A percentile compares a stretch with the other conserved stretches of the same genome.
phyloP scores from a whole-genome alignment of 1,140 invertebrate species.

The Drosophila fuyamai region DNA sequence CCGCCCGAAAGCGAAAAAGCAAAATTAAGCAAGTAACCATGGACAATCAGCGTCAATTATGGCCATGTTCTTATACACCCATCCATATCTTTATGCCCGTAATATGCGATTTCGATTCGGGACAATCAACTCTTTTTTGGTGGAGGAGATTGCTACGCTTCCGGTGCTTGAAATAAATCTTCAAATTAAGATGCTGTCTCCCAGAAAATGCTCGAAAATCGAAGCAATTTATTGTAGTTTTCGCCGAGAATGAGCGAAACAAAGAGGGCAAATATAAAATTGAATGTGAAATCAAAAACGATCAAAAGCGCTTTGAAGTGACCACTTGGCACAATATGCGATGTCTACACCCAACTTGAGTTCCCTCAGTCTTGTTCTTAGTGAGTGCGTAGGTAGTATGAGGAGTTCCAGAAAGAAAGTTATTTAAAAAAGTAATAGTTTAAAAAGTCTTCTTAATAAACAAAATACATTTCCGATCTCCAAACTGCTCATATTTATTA shows the following conservation, averaged over 20 bases:
- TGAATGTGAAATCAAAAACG: conserved; percentile 73
- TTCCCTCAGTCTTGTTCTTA: conserved; percentile 22
- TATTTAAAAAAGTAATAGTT: neutral
- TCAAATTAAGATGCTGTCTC: conserved; percentile 74
- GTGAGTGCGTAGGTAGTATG: conserved; percentile 31
- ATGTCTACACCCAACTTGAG: conserved; percentile 61
- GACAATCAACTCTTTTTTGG: conserved; percentile 63
- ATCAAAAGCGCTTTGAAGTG: conserved; percentile 77
- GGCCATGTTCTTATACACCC: conserved; percentile 34
- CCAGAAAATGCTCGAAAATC: conserved; percentile 76
- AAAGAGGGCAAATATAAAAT: conserved; percentile 45
- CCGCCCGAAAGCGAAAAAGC: conserved; percentile 3
- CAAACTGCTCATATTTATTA: too few relatives aligned
- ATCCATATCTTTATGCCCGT: conserved; percentile 12
- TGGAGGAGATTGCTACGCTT: conserved; percentile 40
- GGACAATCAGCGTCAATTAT: conserved; percentile 76
- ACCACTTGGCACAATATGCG: conserved; percentile 75
- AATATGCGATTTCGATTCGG: conserved; percentile 44
- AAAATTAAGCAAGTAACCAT: conserved; percentile 49
- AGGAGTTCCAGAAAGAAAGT: conserved; percentile 21
- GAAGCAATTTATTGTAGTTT: conserved; percentile 61
- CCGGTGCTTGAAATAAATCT: conserved; percentile 81
- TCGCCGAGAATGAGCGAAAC: conserved; percentile 61
- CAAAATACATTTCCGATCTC: too few relatives aligned
- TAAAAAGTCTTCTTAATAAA: neutral